These are phyloP conservation scores for Ditylenchus dipsaci DNA, from an alignment of 1,140 invertebrate species.

Conservation along the genomic window DNA sequence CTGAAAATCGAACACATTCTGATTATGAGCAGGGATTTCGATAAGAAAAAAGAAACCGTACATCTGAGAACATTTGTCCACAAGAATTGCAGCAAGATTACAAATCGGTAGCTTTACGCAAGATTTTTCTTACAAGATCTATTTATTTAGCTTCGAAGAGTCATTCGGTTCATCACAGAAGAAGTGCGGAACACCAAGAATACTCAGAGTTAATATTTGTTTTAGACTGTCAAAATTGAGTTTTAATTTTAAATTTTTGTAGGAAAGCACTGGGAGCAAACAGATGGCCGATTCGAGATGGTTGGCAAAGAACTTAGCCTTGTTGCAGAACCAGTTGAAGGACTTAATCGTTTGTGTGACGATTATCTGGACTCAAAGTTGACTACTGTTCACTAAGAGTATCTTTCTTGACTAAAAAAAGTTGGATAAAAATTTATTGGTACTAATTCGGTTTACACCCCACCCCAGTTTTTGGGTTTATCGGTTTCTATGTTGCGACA, in stretches of 20 bases:
- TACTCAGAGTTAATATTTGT: conserved; percentile 2
- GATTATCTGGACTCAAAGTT: conserved; percentile 11
- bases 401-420: background rate
- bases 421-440: background rate
- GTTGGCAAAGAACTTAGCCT: conserved; percentile 14
- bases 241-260: background rate
- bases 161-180: conserved; percentile 26
- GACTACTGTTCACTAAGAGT: conserved; percentile 25
- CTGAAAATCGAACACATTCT: conserved; percentile 35
- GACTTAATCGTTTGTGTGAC: conserved; percentile 29
- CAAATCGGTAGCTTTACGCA: background rate
- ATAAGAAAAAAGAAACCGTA: background rate
- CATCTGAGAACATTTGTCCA: background rate
- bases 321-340: conserved; percentile 26
- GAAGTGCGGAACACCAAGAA: conserved; percentile 18
- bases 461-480: too few relatives aligned
- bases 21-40: conserved; percentile 32
- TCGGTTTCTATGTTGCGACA: too few relatives aligned
- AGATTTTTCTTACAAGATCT: background rate
- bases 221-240: background rate
- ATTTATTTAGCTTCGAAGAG: conserved; percentile 1
- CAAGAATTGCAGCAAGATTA: background rate
- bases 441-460: too few relatives aligned
- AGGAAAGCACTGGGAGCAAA: background rate
- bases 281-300: conserved; percentile 20